Percentiles rank a stretch among this genome's conserved stretches.
Conservation (phyloP, 2,113 vertebrate genomes). For the Himantopus leucocephalus region DNA sequence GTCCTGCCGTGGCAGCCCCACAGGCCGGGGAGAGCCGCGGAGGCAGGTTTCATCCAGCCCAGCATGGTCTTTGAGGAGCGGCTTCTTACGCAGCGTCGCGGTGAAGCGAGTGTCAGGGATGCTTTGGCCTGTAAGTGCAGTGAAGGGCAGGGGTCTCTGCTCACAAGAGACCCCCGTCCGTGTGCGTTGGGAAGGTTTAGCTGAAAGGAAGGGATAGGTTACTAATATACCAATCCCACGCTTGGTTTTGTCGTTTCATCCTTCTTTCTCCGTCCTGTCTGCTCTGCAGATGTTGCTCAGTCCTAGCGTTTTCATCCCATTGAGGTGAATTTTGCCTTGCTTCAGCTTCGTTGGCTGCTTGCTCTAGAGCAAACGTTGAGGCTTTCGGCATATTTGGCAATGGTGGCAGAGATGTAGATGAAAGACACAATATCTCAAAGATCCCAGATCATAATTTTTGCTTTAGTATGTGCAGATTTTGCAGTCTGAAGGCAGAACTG, state of each 20-base stretch:
- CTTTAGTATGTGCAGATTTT: not conserved
- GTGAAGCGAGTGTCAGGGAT: not conserved
- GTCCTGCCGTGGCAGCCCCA: not conserved
- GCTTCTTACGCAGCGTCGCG: not conserved
- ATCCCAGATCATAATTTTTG: not conserved
- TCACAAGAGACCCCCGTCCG: accelerated
- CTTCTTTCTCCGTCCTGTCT: not conserved
- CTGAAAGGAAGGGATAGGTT: not conserved
- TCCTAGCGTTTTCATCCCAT: accelerated
- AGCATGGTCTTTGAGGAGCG: not conserved
- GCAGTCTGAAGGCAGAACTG: not conserved
- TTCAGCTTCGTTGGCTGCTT: not conserved
- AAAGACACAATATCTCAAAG: not conserved
- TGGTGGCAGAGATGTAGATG: not conserved
- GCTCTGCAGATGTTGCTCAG: not conserved
- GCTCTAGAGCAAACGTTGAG: not conserved
- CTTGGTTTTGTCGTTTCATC: accelerated
- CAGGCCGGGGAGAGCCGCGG: not conserved
- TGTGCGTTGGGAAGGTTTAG: accelerated
- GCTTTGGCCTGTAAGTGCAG: not conserved
- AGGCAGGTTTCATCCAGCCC: accelerated
- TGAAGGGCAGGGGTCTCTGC: not conserved
- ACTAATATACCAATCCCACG: accelerated
- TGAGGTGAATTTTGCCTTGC: not conserved
- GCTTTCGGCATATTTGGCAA: not conserved